These are phyloP conservation scores for Drosophila fulvimacula DNA, from an alignment of 2,888 invertebrate genomes.

Conservation along the genomic window DNA sequence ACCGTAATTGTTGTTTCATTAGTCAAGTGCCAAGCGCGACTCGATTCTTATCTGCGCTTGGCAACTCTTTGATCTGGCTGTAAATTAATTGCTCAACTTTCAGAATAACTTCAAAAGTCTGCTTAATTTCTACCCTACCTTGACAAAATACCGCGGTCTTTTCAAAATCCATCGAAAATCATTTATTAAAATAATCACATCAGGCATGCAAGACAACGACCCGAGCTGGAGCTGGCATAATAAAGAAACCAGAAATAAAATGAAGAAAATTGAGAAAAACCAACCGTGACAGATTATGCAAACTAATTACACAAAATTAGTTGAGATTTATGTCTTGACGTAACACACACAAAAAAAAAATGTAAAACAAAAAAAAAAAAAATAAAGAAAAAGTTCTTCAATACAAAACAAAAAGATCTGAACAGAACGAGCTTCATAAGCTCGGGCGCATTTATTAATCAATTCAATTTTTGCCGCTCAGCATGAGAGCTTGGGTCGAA, in stretches of 20 bases:
- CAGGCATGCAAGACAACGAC: slow-evolving; percentile 52
- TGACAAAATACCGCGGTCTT: slow-evolving; percentile 63
- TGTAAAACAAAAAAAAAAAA: neutral
- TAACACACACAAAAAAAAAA: slow-evolving; percentile 22
- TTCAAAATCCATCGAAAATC: slow-evolving; percentile 69
- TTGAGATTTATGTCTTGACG: slow-evolving; percentile 70
- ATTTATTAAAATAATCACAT: slow-evolving; percentile 74
- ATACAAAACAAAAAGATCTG: slow-evolving; percentile 18
- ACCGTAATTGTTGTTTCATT: slow-evolving; percentile 10
- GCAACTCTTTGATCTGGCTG: slow-evolving; percentile 46
- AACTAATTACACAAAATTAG: slow-evolving; percentile 79
- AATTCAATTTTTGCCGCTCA: slow-evolving; percentile 71
- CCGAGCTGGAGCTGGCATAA: slow-evolving; percentile 36
- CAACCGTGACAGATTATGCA: slow-evolving; percentile 77
- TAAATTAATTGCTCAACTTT: slow-evolving; percentile 49
- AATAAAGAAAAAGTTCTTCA: slow-evolving; percentile 26
- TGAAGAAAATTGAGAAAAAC: slow-evolving; percentile 45
- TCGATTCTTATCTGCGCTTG: slow-evolving; percentile 32
- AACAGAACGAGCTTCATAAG: slow-evolving; percentile 30
- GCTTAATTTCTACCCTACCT: slow-evolving; percentile 31
- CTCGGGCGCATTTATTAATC: slow-evolving; percentile 66
- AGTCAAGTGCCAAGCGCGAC: slow-evolving; percentile 5
- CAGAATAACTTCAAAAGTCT: slow-evolving; percentile 11
- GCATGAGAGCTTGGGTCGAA: slow-evolving; percentile 50
- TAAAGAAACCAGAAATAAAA: slow-evolving; percentile 21